Evolutionary conservation across 2,113 vertebrate species (phyloP).

Genomic region (Perca flavescens): DNA sequence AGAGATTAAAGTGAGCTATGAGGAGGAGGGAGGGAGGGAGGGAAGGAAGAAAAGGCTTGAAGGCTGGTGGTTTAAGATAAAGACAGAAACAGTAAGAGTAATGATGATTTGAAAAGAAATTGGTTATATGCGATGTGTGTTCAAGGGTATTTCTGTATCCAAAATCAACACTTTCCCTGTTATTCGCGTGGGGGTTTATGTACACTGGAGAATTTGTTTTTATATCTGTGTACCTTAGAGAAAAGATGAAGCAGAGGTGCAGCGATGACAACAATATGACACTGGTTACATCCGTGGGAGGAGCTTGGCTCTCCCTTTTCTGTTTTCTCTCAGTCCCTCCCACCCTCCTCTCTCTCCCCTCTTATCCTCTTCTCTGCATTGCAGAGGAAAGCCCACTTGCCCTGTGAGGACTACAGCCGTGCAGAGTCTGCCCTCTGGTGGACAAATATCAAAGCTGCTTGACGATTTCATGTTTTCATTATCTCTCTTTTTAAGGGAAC

Average conservation of each 20-base stretch:
- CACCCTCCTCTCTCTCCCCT: slow-evolving; percentile 44
- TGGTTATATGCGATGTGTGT: not conserved
- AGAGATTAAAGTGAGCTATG: not conserved
- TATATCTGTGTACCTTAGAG: not conserved
- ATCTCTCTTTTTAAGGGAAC: not conserved
- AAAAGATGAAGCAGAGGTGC: slow-evolving; percentile 24
- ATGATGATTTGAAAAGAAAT: not conserved
- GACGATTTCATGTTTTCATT: too few species aligned
- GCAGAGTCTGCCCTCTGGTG: slow-evolving; percentile 80
- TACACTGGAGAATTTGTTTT: not conserved
- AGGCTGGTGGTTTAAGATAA: not conserved
- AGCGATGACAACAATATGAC: slow-evolving; percentile 42
- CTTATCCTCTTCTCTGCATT: slow-evolving; percentile 80
- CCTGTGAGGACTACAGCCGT: slow-evolving; percentile 41
- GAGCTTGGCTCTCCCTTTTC: slow-evolving; percentile 50
- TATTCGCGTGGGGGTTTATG: not conserved
- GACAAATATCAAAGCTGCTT: slow-evolving; percentile 13
- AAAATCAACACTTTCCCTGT: not conserved
- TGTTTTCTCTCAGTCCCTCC: slow-evolving; percentile 48
- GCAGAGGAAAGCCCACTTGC: slow-evolving; percentile 76
- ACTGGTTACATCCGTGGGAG: slow-evolving; percentile 58
- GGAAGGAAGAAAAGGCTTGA: not conserved
- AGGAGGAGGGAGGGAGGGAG: not conserved
- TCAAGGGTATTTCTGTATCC: not conserved
- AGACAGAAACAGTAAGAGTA: not conserved